Evolutionary conservation across 2,113 vertebrate genomes (phyloP).

Genomic region (Gymnobelideus leadbeateri): DNA sequence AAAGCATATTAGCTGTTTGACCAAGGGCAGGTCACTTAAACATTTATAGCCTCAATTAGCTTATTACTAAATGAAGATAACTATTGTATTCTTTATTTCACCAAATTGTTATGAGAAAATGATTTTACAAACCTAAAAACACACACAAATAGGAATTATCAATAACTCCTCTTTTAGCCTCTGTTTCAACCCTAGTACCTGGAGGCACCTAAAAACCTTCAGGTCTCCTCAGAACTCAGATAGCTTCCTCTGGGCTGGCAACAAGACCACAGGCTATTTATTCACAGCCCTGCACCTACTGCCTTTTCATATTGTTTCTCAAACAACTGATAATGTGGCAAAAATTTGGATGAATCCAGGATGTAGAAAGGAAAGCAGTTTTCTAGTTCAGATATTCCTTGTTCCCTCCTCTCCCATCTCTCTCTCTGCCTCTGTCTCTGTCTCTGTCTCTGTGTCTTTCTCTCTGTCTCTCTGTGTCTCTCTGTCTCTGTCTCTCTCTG

Average conservation of each 20-base stretch:
- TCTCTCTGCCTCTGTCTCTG: no score
- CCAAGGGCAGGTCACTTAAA: background rate
- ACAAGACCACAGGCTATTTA: background rate
- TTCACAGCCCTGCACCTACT: background rate
- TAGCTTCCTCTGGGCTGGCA: background rate
- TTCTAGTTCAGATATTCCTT: background rate
- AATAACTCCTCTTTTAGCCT: background rate
- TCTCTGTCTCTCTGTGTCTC: background rate
- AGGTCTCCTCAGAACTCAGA: background rate
- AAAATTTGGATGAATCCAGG: background rate
- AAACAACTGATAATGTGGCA: background rate
- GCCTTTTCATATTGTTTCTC: background rate
- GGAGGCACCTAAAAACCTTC: background rate
- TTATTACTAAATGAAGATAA: background rate
- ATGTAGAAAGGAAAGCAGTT: background rate
- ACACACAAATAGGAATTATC: background rate
- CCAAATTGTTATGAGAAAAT: background rate
- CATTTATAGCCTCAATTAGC: background rate
- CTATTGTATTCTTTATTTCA: background rate
- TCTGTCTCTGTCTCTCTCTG: background rate
- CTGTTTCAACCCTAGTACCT: background rate
- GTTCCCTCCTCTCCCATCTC: background rate
- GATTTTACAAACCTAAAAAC: background rate
- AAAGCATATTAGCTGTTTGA: background rate
- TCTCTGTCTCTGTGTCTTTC: background rate